These are phyloP conservation scores for Hydrozoanthus gracilis DNA, from an alignment of 92 coral and sea anemone species.

Conservation along the genomic window DNA sequence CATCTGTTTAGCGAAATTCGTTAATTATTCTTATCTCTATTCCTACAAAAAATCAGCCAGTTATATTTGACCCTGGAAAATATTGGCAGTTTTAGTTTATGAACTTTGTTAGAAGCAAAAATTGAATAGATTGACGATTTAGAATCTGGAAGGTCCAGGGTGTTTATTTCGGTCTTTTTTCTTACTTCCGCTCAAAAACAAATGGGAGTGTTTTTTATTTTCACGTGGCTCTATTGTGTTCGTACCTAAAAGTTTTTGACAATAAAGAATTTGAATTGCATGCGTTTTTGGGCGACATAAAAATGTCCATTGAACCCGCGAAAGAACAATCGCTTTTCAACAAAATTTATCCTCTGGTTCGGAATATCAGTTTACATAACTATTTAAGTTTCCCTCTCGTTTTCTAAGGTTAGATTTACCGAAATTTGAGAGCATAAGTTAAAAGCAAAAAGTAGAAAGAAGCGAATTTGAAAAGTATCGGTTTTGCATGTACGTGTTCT, in stretches of 20 bases:
- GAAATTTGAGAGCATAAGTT: not conserved
- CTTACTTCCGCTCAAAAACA: not conserved
- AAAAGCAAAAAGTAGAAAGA: not conserved
- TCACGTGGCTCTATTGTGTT: slow-evolving; percentile 20
- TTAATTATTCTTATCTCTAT: too few species aligned
- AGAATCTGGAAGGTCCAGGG: too few species aligned
- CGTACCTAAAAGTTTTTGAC: not conserved
- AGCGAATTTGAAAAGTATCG: too few species aligned
- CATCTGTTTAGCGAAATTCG: too few species aligned
- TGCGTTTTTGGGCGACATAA: not conserved
- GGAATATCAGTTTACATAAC: not conserved
- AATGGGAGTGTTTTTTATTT: slow-evolving; percentile 23
- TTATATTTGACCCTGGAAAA: too few species aligned
- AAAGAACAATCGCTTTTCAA: not conserved
- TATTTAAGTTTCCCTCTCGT: not conserved
- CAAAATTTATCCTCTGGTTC: not conserved
- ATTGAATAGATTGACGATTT: not conserved
- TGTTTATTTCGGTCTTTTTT: not conserved
- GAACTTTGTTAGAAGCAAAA: not conserved
- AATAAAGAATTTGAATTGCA: not conserved
- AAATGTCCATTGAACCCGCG: not conserved
- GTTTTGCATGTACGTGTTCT: not conserved
- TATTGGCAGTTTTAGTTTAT: too few species aligned
- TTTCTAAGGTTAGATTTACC: not conserved
- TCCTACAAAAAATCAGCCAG: too few species aligned